Evolutionary conservation across 2,113 vertebrate genomes (phyloP).

Genomic region (Trematocara variabile): DNA sequence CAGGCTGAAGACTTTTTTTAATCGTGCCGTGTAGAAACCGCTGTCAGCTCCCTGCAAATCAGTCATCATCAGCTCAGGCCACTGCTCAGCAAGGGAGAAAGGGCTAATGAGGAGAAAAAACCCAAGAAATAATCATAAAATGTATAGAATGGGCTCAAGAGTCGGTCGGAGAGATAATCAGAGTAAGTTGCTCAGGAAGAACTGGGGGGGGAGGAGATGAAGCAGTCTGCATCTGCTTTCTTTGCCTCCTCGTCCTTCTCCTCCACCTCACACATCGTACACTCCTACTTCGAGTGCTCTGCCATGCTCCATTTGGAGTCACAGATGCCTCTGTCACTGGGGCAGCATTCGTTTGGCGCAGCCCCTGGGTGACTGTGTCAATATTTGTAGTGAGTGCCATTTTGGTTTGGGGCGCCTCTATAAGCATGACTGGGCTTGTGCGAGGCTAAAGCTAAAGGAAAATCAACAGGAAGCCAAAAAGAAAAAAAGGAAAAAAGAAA

Average conservation of each 20-base stretch:
- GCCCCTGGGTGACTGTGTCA: constrained; percentile 60
- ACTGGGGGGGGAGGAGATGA: not conserved
- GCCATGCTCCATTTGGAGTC: constrained; percentile 55
- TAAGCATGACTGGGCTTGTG: constrained; percentile 33
- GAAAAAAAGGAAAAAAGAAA: not conserved
- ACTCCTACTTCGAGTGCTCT: constrained; percentile 25
- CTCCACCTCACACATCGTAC: not conserved
- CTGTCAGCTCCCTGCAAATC: constrained; percentile 26
- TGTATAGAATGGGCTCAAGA: not conserved
- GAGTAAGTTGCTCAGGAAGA: not conserved
- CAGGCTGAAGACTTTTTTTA: not conserved
- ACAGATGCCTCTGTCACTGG: constrained; percentile 58
- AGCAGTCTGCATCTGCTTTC: not conserved
- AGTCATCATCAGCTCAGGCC: not conserved
- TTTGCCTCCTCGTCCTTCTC: not conserved
- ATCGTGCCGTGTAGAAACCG: not conserved
- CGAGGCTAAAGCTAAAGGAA: constrained; percentile 23
- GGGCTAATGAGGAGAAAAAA: not conserved
- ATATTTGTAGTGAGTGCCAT: constrained; percentile 59
- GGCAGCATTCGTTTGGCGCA: constrained; percentile 47
- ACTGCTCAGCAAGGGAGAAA: not conserved
- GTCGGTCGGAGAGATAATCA: not conserved
- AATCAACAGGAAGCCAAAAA: constrained; percentile 32
- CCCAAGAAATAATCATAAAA: not conserved
- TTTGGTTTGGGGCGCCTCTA: constrained; percentile 39